Base-by-base conservation (phyloP, 1,140 invertebrate genomes). In the Drosophila littoralis region DNA sequence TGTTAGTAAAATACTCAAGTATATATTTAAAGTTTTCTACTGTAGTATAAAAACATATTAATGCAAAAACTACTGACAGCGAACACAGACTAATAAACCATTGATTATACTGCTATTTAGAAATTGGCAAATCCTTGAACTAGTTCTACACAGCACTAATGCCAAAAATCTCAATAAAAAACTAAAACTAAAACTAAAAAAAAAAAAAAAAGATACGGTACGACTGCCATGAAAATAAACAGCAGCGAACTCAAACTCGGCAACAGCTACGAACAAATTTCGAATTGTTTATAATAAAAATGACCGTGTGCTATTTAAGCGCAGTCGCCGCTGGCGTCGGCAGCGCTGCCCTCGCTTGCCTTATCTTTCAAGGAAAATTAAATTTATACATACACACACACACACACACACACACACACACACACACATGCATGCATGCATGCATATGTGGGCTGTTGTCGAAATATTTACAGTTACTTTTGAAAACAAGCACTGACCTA, bases 201-300 rank as follows among this genome's bases (percentile, higher is more conserved):
- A 58, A 75, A 75, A 77, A 66, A 64, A 69, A 65, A 43, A 55
- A 66, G 22, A 50, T 59, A 17, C 12, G 9, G 45, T 61, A 46
- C 75, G 83, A 79, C 79, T 71, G 83, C 66, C 77, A 88, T 66
- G 71, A 48, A 63, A 63, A 79, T 72, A 83, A 83, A 79, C 81
- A 85, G 59, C 68, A 52, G 12, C 66, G 43, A 74, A 69, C 58
- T 70, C 54, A 63, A 28, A 51, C 59, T 28, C 22, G 22, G 22
- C 22, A 28, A 28, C 22, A 28, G 22, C 22, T 5, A 28, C 22
- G 22, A 28, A 28, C 60, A 38, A 65, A 74, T 70, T 77, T 88
- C 84, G 85, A 81, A 89, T 89, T 89, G 84, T 89, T 89, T 89
- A 89, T 89, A 89, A 90, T 85, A 90, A 90, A 90, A 90, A 90